A percentile compares a stretch with the other conserved stretches of the same genome.
Conservation (phyloP, 1,140 invertebrate genomes). For the Anagrus nilaparvatae region DNA sequence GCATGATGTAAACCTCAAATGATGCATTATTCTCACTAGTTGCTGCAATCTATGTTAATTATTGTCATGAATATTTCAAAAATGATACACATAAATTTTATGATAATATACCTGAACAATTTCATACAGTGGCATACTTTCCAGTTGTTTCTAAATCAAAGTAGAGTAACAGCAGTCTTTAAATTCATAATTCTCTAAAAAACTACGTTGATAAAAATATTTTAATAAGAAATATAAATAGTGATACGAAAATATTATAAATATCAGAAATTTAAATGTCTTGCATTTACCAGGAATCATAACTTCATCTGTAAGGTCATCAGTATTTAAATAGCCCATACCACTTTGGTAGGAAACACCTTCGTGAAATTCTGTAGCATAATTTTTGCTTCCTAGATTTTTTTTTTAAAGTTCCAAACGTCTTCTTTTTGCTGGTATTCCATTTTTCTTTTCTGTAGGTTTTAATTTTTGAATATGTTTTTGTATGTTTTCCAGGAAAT, state of each 20-base stretch:
- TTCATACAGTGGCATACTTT: slow-evolving; percentile 2
- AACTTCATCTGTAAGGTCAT: slow-evolving; percentile 5
- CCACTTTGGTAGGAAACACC: slow-evolving; percentile 7
- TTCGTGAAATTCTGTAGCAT: slow-evolving; percentile 2
- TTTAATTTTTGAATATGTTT: not conserved
- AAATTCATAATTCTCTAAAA: slow-evolving; percentile 1
- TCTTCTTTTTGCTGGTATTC: not conserved
- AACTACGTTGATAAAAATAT: not conserved
- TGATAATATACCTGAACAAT: slow-evolving; percentile 8
- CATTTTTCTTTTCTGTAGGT: slow-evolving; percentile 3
- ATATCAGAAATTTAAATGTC: not conserved
- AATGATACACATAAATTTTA: not conserved
- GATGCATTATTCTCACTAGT: not conserved
- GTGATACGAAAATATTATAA: too few relatives aligned
- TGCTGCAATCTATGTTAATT: slow-evolving; percentile 4
- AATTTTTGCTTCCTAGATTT: slow-evolving; percentile 4
- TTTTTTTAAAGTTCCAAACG: slow-evolving; percentile 9
- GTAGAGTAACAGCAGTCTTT: not conserved
- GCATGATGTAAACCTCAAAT: slow-evolving; percentile 4
- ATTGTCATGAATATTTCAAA: not conserved
- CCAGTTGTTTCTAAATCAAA: slow-evolving; percentile 13
- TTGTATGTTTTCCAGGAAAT: slow-evolving; percentile 6
- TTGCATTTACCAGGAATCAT: slow-evolving; percentile 1
- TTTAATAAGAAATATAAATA: not conserved
- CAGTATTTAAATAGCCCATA: slow-evolving; percentile 7